A percentile compares a stretch with the other conserved stretches of the same genome.
Evolutionary conservation across 2,113 vertebrate genomes (phyloP).

Genomic region (Peromyscus californicus): DNA sequence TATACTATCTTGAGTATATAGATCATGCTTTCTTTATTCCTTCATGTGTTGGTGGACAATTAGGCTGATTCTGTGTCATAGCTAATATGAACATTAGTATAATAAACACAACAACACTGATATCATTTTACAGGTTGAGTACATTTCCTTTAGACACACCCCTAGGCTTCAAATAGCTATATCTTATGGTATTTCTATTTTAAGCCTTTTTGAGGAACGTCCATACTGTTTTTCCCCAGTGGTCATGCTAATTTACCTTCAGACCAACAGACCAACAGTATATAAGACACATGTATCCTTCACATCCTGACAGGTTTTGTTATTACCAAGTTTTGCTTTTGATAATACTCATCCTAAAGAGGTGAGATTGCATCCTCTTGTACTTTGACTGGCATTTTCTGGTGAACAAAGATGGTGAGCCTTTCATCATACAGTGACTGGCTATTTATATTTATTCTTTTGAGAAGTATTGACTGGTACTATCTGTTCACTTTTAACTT

Average conservation of each 20-base stretch:
- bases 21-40: not conserved
- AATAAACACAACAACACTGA: rapidly evolving
- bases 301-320: not conserved
- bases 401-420: not conserved
- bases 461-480: not conserved
- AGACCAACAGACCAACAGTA: not conserved
- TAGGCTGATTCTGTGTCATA: too few relatives aligned
- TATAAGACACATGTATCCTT: not conserved
- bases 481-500: not conserved
- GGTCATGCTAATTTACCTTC: not conserved
- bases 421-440: not conserved
- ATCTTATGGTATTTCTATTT: too few relatives aligned
- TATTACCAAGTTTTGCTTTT: not conserved
- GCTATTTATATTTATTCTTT: not conserved
- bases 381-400: not conserved
- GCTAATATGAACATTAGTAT: not conserved
- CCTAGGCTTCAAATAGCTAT: not conserved
- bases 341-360: not conserved
- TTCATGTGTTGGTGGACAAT: too few relatives aligned
- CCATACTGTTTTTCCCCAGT: not conserved
- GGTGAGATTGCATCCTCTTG: not conserved
- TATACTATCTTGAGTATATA: not conserved
- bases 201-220: not conserved
- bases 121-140: not conserved
- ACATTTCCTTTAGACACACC: not conserved